Evolutionary conservation across 1,140 invertebrate genomes (phyloP), one percentile per base, ranked within the genome.

Genomic region (Ceratosolen fusciceps): DNA sequence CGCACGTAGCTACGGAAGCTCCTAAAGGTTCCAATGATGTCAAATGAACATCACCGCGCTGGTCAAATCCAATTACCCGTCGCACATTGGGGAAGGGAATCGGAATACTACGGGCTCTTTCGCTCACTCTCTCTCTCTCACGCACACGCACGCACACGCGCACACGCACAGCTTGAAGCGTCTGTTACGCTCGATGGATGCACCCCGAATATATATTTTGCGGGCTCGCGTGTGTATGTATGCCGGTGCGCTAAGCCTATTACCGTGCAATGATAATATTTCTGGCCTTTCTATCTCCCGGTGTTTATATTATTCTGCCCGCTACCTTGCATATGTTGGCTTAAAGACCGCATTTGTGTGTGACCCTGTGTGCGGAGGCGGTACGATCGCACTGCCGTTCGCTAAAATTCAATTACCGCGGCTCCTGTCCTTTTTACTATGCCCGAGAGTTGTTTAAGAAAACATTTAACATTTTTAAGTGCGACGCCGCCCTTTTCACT

Each of bases 41-140:
- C 85, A 89, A 89, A 88, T 89, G 88, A 89, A 87, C 87, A 89
- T 88, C 87, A 84, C 76, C 82, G 84, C 83, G 81, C 72, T 83
- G 77, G 80, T 78, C 80, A 88, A 88, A 89, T 89, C 87, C 88
- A 87, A 89, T 89, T 87, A 88, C 72, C 49, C 56, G 56, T 16
- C 26, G 47, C 39, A 47, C 52, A 43, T 24, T 74, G 77, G 72
- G 72, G 71, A 83, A 84, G 83, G 86, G 84, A 79, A 71, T 83
- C 72, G 39, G 34, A 3, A 4, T 37, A n/a, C 4, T 1, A 39
- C 10, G 24, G 16, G 29, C 16, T 65, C 34, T 67, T 7, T 67
- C 62, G 34, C 60, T 65, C 31, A 34, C 60, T 65, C 31, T 67
- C 62, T 67, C 62, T 39, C 37, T 39, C n/a, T n/a, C n/a, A n/a